Evolutionary conservation across 2,888 invertebrate species (phyloP), one percentile per base, ranked within the genome.

Genomic region (Erebia aethiops): DNA sequence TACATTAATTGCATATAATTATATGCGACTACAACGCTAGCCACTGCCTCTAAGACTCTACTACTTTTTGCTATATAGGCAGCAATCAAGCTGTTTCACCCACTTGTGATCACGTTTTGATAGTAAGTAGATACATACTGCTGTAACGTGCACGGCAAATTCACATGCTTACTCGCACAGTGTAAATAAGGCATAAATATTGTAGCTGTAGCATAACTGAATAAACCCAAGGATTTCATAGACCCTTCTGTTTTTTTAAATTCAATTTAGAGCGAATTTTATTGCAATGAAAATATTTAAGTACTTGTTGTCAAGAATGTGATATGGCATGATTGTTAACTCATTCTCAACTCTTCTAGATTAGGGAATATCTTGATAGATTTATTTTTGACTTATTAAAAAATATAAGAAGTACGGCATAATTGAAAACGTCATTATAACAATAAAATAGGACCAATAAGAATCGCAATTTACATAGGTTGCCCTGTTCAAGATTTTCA

Each of bases 361-460:
- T 54, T 54, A 54, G 61, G 11, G 61, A 61, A 18, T 46, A 18
- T 43, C 10, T 18, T 43, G 61, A 60, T 70, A 67, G 46, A 67
- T 65, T 65, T 52, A 58, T 70, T 68, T 72, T 18, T 49, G 66
- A 52, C 26, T 54, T 56, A 65, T 54, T 41, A 56, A 14, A 65
- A 51, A 26, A n/a, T 61, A 51, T 18, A 46, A 63, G 26, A 26
- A 43, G n/a, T 67, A 63, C 56, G 72, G 43, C 67, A 68, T 52
- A 69, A 67, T 69, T 70, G 52, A 71, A 66, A 54, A 70, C 49
- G 51, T 73, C 71, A 72, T 66, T 21, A 69, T 49, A 67, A 74
- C 73, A 74, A 74, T 71, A 76, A 72, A 57, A 69, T 76, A 76
- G 76, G 76, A 76, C 76, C 76, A 76, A 76, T 67, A 73, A 56